These are phyloP conservation scores for Clamator glandarius DNA, from an alignment of 2,797 vertebrate genomes.

Conservation along the genomic window DNA sequence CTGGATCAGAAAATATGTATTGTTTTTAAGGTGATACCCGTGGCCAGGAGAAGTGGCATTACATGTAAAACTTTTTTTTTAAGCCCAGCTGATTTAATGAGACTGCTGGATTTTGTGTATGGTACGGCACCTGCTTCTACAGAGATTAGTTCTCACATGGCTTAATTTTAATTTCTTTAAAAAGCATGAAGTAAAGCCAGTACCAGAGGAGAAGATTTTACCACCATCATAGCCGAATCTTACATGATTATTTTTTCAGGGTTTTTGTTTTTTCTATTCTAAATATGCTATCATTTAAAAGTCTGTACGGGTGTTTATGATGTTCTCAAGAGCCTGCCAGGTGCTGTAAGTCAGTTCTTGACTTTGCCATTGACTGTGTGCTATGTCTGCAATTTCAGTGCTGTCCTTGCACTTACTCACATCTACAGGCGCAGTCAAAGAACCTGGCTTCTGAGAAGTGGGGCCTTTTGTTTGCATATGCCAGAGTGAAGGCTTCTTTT, in stretches of 20 bases:
- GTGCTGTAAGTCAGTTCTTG: neutral
- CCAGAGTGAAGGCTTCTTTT: neutral
- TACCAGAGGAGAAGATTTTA: neutral
- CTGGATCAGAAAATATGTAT: neutral
- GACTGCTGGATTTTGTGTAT: neutral
- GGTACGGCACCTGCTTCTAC: neutral
- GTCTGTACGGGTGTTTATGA: neutral
- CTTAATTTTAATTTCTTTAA: constrained; percentile 2
- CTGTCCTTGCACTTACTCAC: neutral
- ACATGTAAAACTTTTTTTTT: neutral
- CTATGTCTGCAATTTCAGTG: neutral
- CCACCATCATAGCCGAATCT: neutral
- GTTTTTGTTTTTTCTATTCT: neutral
- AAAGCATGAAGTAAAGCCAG: neutral
- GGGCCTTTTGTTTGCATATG: neutral
- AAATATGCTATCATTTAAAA: neutral
- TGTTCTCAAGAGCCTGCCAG: neutral
- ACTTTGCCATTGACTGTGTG: neutral
- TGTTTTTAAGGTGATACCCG: neutral
- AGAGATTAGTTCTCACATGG: neutral
- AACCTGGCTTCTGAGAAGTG: neutral
- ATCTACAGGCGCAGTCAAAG: neutral
- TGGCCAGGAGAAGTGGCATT: neutral
- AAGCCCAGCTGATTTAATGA: neutral
- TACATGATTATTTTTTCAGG: neutral